These are phyloP conservation scores for Melierax canorus DNA, from an alignment of 2,113 vertebrate genomes.

Conservation along the genomic window DNA sequence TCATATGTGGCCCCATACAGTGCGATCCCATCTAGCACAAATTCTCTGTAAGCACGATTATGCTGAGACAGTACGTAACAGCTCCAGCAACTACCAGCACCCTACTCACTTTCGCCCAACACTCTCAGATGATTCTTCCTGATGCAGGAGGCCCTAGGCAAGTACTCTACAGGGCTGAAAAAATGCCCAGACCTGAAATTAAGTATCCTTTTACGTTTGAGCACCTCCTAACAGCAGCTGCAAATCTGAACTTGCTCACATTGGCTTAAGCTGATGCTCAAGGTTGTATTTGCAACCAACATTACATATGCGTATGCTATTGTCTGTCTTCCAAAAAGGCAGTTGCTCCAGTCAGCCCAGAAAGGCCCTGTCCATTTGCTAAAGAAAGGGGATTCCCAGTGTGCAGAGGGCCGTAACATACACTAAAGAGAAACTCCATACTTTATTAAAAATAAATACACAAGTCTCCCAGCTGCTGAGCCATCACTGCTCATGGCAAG, in stretches of 20 bases:
- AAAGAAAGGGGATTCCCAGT: background rate
- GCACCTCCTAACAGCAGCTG: background rate
- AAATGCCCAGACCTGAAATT: background rate
- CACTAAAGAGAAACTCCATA: background rate
- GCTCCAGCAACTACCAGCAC: background rate
- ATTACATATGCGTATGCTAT: fast-evolving
- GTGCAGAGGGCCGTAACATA: background rate
- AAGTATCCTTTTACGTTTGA: background rate
- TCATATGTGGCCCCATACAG: fast-evolving
- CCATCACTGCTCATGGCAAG: background rate
- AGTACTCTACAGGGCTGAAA: background rate
- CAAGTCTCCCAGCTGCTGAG: background rate
- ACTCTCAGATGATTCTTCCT: background rate
- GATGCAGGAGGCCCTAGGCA: background rate
- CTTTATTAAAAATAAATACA: background rate
- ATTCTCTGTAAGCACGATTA: background rate
- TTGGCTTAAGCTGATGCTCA: background rate
- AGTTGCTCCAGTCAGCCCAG: background rate
- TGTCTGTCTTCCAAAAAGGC: background rate
- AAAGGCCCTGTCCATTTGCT: background rate
- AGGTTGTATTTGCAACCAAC: background rate
- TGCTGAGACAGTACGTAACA: fast-evolving
- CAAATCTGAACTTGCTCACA: background rate
- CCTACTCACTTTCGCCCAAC: background rate
- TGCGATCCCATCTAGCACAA: background rate